Percentiles rank a stretch among this genome's conserved stretches.
phyloP scores from a whole-genome alignment of 2,888 invertebrate genomes.

The Clitarchus hookeri region DNA sequence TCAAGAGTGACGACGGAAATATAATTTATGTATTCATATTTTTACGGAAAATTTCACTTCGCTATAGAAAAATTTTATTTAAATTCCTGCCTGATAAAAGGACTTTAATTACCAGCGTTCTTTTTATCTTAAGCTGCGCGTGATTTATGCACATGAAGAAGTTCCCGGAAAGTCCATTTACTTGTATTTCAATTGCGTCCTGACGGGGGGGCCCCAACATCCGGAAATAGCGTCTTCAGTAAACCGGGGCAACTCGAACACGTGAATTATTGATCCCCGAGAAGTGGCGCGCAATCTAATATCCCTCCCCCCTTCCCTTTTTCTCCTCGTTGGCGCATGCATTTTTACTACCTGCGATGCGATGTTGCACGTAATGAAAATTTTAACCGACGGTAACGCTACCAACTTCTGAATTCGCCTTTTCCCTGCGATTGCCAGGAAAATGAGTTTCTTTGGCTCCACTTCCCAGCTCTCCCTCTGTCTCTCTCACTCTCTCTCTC shows the following conservation, averaged over 20 bases:
- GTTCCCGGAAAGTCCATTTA: background rate
- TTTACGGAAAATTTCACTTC: too few relatives aligned
- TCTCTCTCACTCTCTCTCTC: too few relatives aligned
- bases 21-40: too few relatives aligned
- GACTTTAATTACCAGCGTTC: background rate
- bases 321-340: background rate
- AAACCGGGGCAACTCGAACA: background rate
- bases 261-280: background rate
- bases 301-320: background rate
- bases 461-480: background rate
- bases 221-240: background rate
- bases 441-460: background rate
- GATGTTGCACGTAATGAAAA: constrained; percentile 10
- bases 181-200: background rate
- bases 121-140: background rate
- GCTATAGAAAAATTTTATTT: too few relatives aligned
- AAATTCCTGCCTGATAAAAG: too few relatives aligned
- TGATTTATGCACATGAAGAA: background rate
- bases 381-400: constrained; percentile 5
- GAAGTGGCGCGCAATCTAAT: background rate
- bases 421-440: constrained; percentile 1
- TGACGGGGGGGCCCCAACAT: too few relatives aligned
- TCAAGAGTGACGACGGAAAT: too few relatives aligned
- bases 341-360: constrained; percentile 10
- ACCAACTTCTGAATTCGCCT: constrained; percentile 14